Evolutionary conservation across 2,797 vertebrate genomes (phyloP).

Genomic region (Arremon brunneinucha): DNA sequence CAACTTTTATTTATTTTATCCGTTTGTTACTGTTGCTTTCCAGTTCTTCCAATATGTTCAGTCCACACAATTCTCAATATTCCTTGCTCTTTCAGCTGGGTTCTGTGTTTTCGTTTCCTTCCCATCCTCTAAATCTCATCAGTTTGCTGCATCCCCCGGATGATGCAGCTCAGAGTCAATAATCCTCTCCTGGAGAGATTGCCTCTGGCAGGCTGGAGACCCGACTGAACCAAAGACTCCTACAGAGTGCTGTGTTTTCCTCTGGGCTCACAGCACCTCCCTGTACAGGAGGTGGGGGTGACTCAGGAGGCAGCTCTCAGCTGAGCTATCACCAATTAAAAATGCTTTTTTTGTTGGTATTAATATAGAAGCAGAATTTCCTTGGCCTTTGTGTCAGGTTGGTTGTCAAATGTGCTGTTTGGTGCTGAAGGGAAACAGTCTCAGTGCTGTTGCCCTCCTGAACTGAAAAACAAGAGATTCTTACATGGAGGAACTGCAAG

Average conservation of each 20-base stretch:
- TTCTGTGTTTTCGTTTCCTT: not conserved
- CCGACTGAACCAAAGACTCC: not conserved
- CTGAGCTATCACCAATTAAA: not conserved
- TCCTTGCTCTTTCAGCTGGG: not conserved
- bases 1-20: not conserved
- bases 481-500: rapidly evolving
- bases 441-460: not conserved
- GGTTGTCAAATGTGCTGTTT: not conserved
- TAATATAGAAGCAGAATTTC: not conserved
- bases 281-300: not conserved
- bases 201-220: not conserved
- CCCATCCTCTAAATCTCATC: not conserved
- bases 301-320: not conserved
- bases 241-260: not conserved
- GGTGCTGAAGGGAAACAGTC: not conserved
- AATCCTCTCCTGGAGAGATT: not conserved
- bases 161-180: not conserved
- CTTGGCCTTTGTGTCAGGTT: not conserved
- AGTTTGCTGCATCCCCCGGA: not conserved
- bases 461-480: rapidly evolving
- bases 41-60: not conserved
- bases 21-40: rapidly evolving
- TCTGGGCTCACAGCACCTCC: not conserved
- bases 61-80: not conserved
- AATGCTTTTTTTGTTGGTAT: rapidly evolving